phyloP scores from a whole-genome alignment of 2,888 invertebrate genomes.

The Limnephilus auricula region DNA sequence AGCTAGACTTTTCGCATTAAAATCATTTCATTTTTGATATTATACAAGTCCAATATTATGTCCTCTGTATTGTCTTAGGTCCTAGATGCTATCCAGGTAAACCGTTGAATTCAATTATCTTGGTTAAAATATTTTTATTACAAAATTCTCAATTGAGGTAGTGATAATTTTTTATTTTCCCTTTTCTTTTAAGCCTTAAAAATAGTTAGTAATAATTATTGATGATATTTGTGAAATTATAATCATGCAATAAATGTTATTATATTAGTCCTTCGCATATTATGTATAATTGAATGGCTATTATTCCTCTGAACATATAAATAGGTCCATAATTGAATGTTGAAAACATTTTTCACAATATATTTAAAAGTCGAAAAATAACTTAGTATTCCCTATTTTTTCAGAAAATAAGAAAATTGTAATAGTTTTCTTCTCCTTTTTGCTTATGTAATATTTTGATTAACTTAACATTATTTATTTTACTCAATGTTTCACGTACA shows the following conservation, averaged over 20 bases:
- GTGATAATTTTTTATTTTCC: not conserved
- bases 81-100: not conserved
- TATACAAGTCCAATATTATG: not conserved
- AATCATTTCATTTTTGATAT: not conserved
- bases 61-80: constrained; percentile 1
- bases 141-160: not conserved
- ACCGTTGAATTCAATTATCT: not conserved
- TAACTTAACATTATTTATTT: not conserved
- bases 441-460: not conserved
- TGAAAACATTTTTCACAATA: not conserved
- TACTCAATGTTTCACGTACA: not conserved
- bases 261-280: not conserved
- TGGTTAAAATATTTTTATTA: not conserved
- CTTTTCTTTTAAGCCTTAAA: not conserved
- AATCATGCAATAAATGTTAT: constrained; percentile 11
- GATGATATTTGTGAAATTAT: constrained; percentile 15
- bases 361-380: not conserved
- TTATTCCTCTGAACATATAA: not conserved
- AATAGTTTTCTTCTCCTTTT: not conserved
- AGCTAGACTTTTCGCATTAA: not conserved
- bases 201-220: not conserved
- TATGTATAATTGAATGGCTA: not conserved
- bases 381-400: not conserved
- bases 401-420: not conserved
- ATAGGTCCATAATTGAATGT: not conserved